Evolutionary conservation across 2,888 invertebrate species (phyloP), one percentile per base, ranked within the genome.

Genomic region (Caradrina clavipalpis): DNA sequence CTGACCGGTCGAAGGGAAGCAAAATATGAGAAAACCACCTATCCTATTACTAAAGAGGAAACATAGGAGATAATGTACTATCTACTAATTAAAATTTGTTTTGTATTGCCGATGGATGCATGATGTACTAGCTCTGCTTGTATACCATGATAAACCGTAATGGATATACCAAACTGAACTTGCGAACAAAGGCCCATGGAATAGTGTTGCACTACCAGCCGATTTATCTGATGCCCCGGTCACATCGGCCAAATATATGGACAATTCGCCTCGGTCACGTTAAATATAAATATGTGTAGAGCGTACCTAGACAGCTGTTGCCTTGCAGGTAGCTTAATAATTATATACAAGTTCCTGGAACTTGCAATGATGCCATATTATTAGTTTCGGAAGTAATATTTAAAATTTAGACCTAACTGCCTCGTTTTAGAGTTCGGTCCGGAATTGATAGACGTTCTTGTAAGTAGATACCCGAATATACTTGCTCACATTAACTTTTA

Each of bases 211-310:
- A 88, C 88, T 87, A 83, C 83, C 75, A 80, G 73, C 77, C 89
- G 83, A 90, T 89, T 93, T 93, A 94, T 94, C 94, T 89, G 93
- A 93, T 94, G 87, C 80, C 76, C 80, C 84, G 87, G 87, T 87
- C 88, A 88, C 86, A 88, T 85, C 85, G 86, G 59, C 86, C 78
- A 82, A 88, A 92, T 92, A 90, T 92, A 93, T 91, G 91, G 90
- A 87, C 82, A 83, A 74, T 83, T 74, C 69, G 71, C 72, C 59
- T 68, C 71, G 65, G 66, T 77, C 61, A 70, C 80, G 77, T 70
- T 85, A 74, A 77, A 83, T 69, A 68, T 74, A 58, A 76, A 76
- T 64, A 60, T 58, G 50, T 63, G 53, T 58, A 42, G 19, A 11
- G n/a, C 3, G 35, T 53, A 60, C 61, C 50, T 54, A 58, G 31